A percentile compares a stretch with the other conserved stretches of the same genome.
Conservation (phyloP, 1,140 invertebrate species). For the Heliconius melpomene region DNA sequence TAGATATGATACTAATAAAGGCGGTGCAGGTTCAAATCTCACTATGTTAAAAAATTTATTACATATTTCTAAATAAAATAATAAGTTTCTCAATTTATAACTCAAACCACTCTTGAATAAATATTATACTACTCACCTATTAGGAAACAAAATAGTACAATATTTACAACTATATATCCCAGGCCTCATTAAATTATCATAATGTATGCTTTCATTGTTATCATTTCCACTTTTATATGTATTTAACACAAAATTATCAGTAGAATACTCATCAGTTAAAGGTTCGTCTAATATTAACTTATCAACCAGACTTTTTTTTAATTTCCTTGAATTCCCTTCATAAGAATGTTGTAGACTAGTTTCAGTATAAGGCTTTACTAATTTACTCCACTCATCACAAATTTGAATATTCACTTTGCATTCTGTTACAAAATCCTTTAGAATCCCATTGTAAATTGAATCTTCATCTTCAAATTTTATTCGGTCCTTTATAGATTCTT, state of each 20-base stretch:
- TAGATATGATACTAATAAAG: no score
- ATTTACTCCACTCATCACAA: background rate
- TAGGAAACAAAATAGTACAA: slow-evolving; percentile 45
- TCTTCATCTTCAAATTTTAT: slow-evolving; percentile 33
- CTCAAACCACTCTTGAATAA: no score
- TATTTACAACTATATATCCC: slow-evolving; percentile 46
- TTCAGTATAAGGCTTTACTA: background rate
- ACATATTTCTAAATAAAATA: no score
- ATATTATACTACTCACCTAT: slow-evolving; percentile 43
- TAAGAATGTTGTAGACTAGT: background rate
- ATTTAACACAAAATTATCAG: background rate
- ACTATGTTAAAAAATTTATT: no score
- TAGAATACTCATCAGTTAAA: background rate
- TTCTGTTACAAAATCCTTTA: slow-evolving; percentile 36
- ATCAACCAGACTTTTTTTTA: background rate
- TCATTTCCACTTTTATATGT: background rate
- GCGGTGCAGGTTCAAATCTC: no score
- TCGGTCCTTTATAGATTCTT: slow-evolving; percentile 18
- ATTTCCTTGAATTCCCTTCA: background rate
- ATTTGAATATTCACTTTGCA: slow-evolving; percentile 41
- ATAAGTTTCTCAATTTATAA: no score
- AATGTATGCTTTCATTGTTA: slow-evolving; percentile 43
- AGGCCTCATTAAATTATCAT: slow-evolving; percentile 43
- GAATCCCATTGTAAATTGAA: slow-evolving; percentile 22
- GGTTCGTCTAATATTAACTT: background rate